These are phyloP conservation scores for Trachythela sp. DNA, from an alignment of 64 coral and sea anemone genomes.

Conservation along the genomic window DNA sequence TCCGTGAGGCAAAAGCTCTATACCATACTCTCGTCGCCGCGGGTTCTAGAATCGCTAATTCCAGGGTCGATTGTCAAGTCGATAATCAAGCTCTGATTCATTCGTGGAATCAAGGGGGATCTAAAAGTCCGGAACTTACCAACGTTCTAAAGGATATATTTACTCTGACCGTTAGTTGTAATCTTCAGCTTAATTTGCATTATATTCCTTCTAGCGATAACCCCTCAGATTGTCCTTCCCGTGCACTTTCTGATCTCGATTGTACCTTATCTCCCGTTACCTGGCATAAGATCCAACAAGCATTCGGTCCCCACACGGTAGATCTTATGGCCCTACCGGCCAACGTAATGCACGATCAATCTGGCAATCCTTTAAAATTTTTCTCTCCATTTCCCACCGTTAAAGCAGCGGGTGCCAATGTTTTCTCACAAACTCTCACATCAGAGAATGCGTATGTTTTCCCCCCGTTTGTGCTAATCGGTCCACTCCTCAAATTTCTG, in stretches of 20 bases:
- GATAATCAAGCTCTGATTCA: not conserved
- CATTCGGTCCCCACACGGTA: no score
- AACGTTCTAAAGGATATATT: not conserved
- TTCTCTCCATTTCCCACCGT: constrained; percentile 33
- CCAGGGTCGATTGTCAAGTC: not conserved
- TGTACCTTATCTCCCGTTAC: not conserved
- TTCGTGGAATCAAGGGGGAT: not conserved
- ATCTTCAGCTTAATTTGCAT: no score
- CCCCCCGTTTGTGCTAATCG: constrained; percentile 8
- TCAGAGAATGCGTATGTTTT: constrained; percentile 35
- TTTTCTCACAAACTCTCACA: constrained; percentile 38
- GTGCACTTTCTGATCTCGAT: not conserved
- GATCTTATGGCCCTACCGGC: not conserved
- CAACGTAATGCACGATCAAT: constrained; percentile 27
- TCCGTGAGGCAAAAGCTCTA: no score
- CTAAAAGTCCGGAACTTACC: not conserved
- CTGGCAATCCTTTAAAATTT: constrained; percentile 28
- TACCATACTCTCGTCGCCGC: no score
- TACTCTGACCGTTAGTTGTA: not conserved
- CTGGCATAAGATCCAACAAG: no score
- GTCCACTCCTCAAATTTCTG: constrained; percentile 27
- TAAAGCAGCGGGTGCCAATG: constrained; percentile 15
- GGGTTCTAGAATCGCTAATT: not conserved
- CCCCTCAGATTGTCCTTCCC: not conserved
- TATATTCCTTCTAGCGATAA: not conserved